Evolutionary conservation across 2,888 invertebrate genomes (phyloP).

Genomic region (Tillus elongatus): DNA sequence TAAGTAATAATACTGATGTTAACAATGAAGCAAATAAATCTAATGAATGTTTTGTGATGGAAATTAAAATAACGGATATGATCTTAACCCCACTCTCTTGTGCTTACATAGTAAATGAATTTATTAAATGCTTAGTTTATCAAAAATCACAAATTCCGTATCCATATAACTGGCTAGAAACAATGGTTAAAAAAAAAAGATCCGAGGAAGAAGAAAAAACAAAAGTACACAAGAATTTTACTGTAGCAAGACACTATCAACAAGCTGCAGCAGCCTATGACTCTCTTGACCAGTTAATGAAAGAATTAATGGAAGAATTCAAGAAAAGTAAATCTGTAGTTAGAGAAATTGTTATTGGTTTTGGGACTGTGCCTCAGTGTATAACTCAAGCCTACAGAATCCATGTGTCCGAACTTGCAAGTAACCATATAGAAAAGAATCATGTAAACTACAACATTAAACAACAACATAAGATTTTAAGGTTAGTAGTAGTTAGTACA

Average conservation of each 20-base stretch:
- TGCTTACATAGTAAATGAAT: constrained; percentile 48
- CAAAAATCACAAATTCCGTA: constrained; percentile 45
- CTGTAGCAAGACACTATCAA: constrained; percentile 27
- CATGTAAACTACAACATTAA: constrained; percentile 26
- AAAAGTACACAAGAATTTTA: constrained; percentile 21
- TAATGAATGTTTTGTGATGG: too few species aligned
- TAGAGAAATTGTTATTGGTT: constrained; percentile 29
- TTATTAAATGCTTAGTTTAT: constrained; percentile 49
- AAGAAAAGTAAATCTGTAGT: constrained; percentile 19
- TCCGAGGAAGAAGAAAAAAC: constrained; percentile 10
- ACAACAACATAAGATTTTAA: constrained; percentile 30
- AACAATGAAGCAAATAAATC: too few species aligned
- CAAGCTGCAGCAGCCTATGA: constrained; percentile 29
- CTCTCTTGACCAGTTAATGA: constrained; percentile 28
- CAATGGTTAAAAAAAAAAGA: constrained; percentile 28
- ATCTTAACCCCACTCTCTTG: too few species aligned
- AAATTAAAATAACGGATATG: too few species aligned
- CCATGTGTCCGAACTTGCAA: constrained; percentile 21
- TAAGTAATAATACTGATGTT: too few species aligned
- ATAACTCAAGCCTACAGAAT: constrained; percentile 31
- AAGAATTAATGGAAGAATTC: constrained; percentile 28
- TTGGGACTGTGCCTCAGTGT: constrained; percentile 29
- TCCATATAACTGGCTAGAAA: constrained; percentile 31
- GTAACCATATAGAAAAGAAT: constrained; percentile 30
- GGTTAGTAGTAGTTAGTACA: constrained; percentile 25